phyloP scores from a whole-genome alignment of 2,888 invertebrate species.

The Dyspetes luteomarginatus region DNA sequence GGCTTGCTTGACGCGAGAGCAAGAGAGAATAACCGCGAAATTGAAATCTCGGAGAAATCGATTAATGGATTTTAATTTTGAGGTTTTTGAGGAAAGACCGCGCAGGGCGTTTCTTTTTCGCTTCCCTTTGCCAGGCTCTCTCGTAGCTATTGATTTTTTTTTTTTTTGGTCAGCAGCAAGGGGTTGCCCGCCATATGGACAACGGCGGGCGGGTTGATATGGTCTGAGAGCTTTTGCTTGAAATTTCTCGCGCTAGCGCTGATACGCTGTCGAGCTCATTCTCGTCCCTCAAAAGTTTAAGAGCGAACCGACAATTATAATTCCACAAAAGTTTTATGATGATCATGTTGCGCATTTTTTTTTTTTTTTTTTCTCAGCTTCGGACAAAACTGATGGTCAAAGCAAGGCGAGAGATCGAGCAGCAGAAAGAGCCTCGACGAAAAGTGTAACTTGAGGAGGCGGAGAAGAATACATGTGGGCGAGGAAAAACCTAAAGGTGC shows the following conservation, averaged over 20 bases:
- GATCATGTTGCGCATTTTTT: not conserved
- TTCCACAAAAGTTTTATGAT: conserved; percentile 50
- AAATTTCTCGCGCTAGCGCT: conserved; percentile 9
- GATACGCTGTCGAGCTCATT: conserved; percentile 26
- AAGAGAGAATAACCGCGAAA: conserved; percentile 20
- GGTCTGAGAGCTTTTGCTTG: too few species aligned
- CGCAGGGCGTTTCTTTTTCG: conserved; percentile 21
- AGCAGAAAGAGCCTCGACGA: conserved; percentile 28
- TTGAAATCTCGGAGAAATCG: conserved; percentile 47
- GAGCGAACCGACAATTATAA: conserved; percentile 57
- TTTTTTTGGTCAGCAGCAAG: conserved; percentile 54
- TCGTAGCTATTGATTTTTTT: conserved; percentile 60
- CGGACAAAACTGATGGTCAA: conserved; percentile 6
- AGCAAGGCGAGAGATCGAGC: conserved; percentile 8
- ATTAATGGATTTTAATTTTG: conserved; percentile 61
- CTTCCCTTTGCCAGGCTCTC: conserved; percentile 24
- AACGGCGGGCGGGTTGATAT: conserved; percentile 54
- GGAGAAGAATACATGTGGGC: conserved; percentile 35
- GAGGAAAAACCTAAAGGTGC: conserved; percentile 37
- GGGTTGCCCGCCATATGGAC: conserved; percentile 70
- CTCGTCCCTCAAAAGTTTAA: not conserved
- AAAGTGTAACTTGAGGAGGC: conserved; percentile 14
- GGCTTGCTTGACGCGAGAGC: not conserved
- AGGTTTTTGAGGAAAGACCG: conserved; percentile 27
- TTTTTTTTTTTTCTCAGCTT: not conserved